phyloP scores from a whole-genome alignment of 2,888 invertebrate genomes.

The Pinctada fucata region DNA sequence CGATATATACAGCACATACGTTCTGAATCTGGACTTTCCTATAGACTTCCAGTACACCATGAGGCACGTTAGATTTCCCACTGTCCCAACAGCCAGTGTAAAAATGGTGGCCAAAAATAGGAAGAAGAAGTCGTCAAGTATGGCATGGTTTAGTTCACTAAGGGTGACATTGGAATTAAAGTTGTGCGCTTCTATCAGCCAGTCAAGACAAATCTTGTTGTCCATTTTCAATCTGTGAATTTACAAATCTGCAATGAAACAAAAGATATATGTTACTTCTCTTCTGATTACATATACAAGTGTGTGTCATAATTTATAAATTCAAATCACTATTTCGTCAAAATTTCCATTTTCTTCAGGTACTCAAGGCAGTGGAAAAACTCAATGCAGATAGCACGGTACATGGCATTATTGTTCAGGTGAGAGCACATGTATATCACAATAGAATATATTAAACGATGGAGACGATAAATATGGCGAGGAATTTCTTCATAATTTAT shows the following conservation, averaged over 20 bases:
- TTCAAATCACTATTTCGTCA: too few species aligned
- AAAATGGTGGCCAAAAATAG: not conserved
- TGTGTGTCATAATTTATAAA: too few species aligned
- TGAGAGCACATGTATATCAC: slow-evolving; percentile 32
- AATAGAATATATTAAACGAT: not conserved
- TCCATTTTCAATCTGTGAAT: too few species aligned
- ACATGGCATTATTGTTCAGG: slow-evolving; percentile 96
- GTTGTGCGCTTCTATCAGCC: not conserved
- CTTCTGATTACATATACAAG: too few species aligned
- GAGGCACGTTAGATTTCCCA: not conserved
- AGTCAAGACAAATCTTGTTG: not conserved
- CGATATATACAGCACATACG: not conserved
- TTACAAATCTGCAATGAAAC: too few species aligned
- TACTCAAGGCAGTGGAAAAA: slow-evolving; percentile 83
- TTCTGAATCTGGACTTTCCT: not conserved
- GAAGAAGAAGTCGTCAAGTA: not conserved
- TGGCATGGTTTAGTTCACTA: not conserved
- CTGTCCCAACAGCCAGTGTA: not conserved
- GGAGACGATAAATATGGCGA: too few species aligned
- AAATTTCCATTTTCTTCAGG: slow-evolving; percentile 77
- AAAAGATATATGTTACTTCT: too few species aligned
- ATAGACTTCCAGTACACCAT: not conserved
- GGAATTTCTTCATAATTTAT: too few species aligned
- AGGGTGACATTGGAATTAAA: not conserved
- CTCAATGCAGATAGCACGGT: slow-evolving; percentile 90